A percentile compares a stretch with the other conserved stretches of the same genome.
Conservation (phyloP, 2,797 vertebrate species). For the Coracias cyanogaster region DNA sequence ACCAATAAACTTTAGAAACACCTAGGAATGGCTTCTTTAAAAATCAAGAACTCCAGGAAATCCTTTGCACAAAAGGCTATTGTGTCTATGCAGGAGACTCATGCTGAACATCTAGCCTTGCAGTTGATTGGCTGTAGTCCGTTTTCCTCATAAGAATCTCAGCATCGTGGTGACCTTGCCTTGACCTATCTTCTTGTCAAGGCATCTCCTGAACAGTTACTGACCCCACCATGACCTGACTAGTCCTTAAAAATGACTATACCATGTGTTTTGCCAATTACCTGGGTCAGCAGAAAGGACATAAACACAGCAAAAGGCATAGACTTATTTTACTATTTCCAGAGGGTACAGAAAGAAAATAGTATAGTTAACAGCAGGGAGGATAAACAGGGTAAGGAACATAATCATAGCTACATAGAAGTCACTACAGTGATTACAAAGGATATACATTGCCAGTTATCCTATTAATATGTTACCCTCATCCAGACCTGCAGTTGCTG, state of each 20-base stretch:
- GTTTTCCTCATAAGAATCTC: neutral
- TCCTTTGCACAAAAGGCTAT: neutral
- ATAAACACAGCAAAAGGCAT: too few relatives aligned
- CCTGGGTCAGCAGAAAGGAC: too few relatives aligned
- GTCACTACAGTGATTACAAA: too few relatives aligned
- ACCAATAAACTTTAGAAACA: neutral
- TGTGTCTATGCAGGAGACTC: neutral
- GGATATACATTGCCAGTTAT: too few relatives aligned
- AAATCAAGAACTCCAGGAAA: neutral
- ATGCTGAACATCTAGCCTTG: neutral
- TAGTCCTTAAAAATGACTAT: neutral
- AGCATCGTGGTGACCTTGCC: neutral
- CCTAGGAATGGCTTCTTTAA: neutral
- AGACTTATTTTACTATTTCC: too few relatives aligned
- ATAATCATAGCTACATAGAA: too few relatives aligned
- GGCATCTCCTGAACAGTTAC: neutral
- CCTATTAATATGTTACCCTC: too few relatives aligned
- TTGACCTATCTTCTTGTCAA: neutral
- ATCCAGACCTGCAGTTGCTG: too few relatives aligned
- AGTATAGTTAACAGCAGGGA: too few relatives aligned
- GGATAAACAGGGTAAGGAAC: too few relatives aligned
- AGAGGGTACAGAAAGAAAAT: too few relatives aligned
- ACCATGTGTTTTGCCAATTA: neutral
- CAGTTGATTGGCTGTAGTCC: neutral
- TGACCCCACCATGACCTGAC: neutral